These are phyloP conservation scores for Entosphenus tridentatus DNA, from an alignment of 2,113 vertebrate genomes.

Conservation along the genomic window DNA sequence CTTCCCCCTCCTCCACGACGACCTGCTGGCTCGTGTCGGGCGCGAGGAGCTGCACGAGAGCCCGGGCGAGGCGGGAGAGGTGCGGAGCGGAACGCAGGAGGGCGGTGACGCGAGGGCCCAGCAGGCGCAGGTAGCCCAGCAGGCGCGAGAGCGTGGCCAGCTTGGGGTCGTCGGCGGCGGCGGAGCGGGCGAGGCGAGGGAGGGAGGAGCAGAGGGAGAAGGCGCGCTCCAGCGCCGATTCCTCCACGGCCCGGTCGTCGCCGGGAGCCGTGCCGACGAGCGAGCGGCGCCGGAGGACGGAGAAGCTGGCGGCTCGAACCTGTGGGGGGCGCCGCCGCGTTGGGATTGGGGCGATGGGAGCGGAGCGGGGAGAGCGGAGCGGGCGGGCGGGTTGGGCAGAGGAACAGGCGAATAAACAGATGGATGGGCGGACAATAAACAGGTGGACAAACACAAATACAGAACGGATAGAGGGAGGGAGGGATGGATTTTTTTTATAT, in stretches of 20 bases:
- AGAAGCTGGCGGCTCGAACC: too few relatives aligned
- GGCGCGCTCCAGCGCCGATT: conserved; percentile 58
- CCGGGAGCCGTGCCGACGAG: conserved; percentile 8
- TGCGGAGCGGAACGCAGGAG: conserved; percentile 46
- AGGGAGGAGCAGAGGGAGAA: conserved; percentile 49
- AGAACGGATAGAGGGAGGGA: too few relatives aligned
- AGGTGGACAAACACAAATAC: too few relatives aligned
- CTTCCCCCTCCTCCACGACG: conserved; percentile 40
- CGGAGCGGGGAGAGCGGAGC: too few relatives aligned
- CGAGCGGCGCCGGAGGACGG: too few relatives aligned
- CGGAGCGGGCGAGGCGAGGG: conserved; percentile 47
- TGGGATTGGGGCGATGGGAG: too few relatives aligned
- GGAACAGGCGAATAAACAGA: too few relatives aligned
- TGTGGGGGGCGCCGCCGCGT: too few relatives aligned
- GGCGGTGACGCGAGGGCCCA: conserved; percentile 38
- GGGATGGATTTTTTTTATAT: too few relatives aligned
- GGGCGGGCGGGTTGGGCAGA: too few relatives aligned
- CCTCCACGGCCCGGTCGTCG: conserved; percentile 27
- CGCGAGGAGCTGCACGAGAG: conserved; percentile 63
- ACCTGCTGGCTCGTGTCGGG: conserved; percentile 47
- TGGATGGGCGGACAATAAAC: too few relatives aligned
- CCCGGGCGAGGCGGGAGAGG: conserved; percentile 56
- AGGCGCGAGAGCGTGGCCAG: conserved; percentile 43
- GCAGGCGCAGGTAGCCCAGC: conserved; percentile 55
- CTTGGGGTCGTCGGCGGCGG: conserved; percentile 48